Base-by-base conservation (phyloP, 2,113 vertebrate genomes). In the Neopipo cinnamomea region DNA sequence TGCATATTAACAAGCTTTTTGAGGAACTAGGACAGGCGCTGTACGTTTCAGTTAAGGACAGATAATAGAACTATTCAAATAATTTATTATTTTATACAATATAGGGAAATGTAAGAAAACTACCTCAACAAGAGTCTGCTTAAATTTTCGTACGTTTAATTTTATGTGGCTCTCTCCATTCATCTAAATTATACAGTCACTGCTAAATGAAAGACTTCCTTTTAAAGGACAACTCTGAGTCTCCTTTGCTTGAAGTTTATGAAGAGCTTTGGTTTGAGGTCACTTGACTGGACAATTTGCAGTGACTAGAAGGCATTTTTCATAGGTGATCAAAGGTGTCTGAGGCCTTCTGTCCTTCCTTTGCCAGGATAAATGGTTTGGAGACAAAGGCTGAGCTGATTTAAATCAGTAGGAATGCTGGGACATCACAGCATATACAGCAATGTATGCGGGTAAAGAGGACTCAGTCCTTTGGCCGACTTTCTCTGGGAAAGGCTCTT, bases 1-100 rank as follows among this genome's bases (percentile, higher is more conserved):
- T 98, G 98, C 98, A 98, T 98, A 98, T 98, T 98, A 98, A 98
- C 98, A 98, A 98, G 98, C 97, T 98, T 98, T 98, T 98, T 98
- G 98, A 98, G 97, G 98, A 98, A 97, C 95, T 96, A 96, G 98
- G 98, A 98, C 98, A 98, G 98, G 97, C 97, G 83, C 95, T 97
- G 97, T 97, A 97, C 33, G 91, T 98, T 98, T 98, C 98, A 97
- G 98, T 98, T 98, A 98, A 98, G 97, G 97, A 96, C 75, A 97
- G 98, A 97, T 98, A 98, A 98, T 98, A 97, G 97, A 98, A 98
- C 95, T 96, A 97, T 97, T 98, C 97, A 97, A 97, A 97, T 97
- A 98, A 98, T 98, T 97, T 98, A 98, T 97, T 98, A 98, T 98
- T 98, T 98, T 97, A 96, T 96, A 97, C 96, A 95, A 95, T 96